Base-by-base conservation (phyloP, 2,888 invertebrate species). In the Invenusta paracnida region DNA sequence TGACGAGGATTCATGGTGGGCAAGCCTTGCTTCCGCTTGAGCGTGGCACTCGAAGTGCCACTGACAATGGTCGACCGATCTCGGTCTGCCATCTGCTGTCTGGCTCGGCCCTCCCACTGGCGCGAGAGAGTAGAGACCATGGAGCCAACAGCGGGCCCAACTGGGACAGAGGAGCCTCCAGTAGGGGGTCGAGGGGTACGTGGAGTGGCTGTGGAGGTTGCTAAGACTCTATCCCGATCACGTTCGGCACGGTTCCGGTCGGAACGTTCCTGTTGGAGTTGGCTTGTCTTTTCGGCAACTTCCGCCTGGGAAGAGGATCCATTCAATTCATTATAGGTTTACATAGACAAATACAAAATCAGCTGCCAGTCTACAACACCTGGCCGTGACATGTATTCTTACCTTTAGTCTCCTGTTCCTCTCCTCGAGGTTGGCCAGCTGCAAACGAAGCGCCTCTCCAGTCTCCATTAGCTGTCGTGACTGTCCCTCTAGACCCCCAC, bases 1-100 rank as follows among this genome's bases (percentile, higher is more conserved):
- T 30, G 25, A 2, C 48, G 13, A 88, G 88, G 28, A 23, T 73
- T 73, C 88, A 88, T 17, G 88, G 88, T 2, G 87, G 87, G 27
- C 86, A 81, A 27, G 86, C 85, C 27, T 84, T 83, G 28, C 23
- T 29, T 23, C n/a, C 82, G 27, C 30, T 1, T 29, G 1, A 17
- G 13, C n/a, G n/a, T 5, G 17, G 48, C 17, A 27, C 82, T 29
- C 23, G 23, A 23, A 23, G 23, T 81, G 82, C 23, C 5, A 23
- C 82, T 81, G 82, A 27, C 5, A 23, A 11, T 25, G 29, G 30
- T 28, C 29, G 66, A 67, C 48, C 66, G 86, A 23, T 30, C n/a
- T n/a, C 29, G 67, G 17, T 29, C 85, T 30, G 86, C 87, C 31
- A 48, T 83, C 13, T 29, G 29, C 73, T 5, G 79, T 23, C 0